Percentiles rank a stretch among this genome's conserved stretches.
These are phyloP conservation scores for Prunella fulvescens DNA, from an alignment of 2,113 vertebrate species.

Conservation along the genomic window DNA sequence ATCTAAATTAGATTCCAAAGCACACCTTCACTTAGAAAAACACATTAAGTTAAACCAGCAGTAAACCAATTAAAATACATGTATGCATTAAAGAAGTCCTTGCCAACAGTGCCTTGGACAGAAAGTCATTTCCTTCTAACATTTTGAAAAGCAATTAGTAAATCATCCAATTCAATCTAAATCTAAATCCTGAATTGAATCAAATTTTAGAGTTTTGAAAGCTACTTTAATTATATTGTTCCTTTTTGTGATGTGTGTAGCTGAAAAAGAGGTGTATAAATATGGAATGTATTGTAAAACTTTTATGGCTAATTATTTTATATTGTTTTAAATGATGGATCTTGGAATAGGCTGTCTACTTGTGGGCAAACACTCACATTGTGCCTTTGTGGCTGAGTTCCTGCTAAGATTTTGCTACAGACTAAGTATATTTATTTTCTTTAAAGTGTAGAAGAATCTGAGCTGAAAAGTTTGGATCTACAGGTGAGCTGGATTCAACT, in stretches of 20 bases:
- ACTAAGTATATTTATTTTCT: not conserved
- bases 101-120: not conserved
- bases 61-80: not conserved
- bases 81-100: not conserved
- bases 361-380: not conserved
- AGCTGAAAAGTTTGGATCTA: not conserved
- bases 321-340: not conserved
- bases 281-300: not conserved
- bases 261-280: not conserved
- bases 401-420: not conserved
- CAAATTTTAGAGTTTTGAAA: not conserved
- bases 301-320: not conserved
- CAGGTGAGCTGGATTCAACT: not conserved
- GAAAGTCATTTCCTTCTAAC: not conserved
- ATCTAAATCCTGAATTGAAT: not conserved
- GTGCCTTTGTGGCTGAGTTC: not conserved
- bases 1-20: not conserved
- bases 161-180: not conserved
- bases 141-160: not conserved
- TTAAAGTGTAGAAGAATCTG: not conserved
- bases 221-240: not conserved
- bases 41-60: not conserved
- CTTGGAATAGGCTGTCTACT: not conserved
- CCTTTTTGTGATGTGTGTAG: not conserved
- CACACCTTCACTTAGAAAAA: not conserved